Evolutionary conservation across 2,113 vertebrate genomes (phyloP), one percentile per base, ranked within the genome.

Genomic region (Rhabdornis inornatus): DNA sequence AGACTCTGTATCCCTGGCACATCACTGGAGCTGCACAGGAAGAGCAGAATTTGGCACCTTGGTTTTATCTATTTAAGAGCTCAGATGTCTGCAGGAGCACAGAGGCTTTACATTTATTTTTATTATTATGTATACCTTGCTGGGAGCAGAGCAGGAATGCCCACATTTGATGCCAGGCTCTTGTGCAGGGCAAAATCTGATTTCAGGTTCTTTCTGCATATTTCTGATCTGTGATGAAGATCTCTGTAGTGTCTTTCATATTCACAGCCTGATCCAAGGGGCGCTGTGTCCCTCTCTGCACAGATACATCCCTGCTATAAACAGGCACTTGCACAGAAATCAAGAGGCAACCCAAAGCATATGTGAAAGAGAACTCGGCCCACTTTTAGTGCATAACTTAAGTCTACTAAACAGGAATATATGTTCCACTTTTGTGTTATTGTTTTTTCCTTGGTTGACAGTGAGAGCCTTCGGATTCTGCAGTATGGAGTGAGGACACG

Each of bases 281-380:
- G 31, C 1, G 8, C 39, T 0, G 19, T 42, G 19, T 87, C n/a
- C 69, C 37, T 88, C 66, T 79, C 59, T 81, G 52, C 2, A 0
- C 68, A 49, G 39, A 75, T 55, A 55, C 15, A 39, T 74, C 68
- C 35, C 37, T 90, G 86, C 66, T 74, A 72, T 69, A 72, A 83
- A 85, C 85, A 88, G 76, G 27, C 1, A 0, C 55, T 94, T 81
- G 45, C 63, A 37, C 2, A 15, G 80, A 89, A 96, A 93, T 30
- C 64, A 88, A 95, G 72, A 90, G 68, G 86, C 47, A 95, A 50
- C 64, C 45, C 72, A 78, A 94, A 93, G 64, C 91, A 74, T 86
- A 74, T 81, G 68, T 78, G 92, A 81, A 92, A 86, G 50, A 1
- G 9, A 94, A 89, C 80, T 81, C 4, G 0, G 50, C 79, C 61